Percentiles rank a stretch among this genome's conserved stretches.
Evolutionary conservation across 2,113 vertebrate genomes (phyloP).

Genomic region (Fulmarus glacialis): DNA sequence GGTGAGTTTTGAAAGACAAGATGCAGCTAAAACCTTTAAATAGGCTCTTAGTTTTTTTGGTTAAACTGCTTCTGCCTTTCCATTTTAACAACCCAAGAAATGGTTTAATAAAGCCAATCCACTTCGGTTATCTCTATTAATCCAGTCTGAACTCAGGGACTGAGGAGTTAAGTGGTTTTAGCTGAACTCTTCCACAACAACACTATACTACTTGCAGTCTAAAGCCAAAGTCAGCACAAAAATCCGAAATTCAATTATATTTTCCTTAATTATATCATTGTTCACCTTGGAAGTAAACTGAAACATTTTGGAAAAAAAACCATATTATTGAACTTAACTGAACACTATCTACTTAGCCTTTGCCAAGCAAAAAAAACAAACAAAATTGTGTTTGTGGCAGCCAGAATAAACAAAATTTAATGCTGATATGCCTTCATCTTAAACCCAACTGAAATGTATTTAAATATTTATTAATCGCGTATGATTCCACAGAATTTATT

Average conservation of each 20-base stretch:
- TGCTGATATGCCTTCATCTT: not conserved
- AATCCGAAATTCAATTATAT: not conserved
- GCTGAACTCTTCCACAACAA: not conserved
- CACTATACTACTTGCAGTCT: not conserved
- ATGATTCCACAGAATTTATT: not conserved
- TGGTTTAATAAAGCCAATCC: not conserved
- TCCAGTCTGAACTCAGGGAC: not conserved
- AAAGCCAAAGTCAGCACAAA: not conserved
- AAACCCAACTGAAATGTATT: not conserved
- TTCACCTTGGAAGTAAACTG: not conserved
- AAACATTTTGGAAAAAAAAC: not conserved
- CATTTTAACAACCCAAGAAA: not conserved
- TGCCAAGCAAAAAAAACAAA: not conserved
- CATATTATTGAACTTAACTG: not conserved
- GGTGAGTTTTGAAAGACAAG: not conserved
- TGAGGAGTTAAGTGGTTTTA: not conserved
- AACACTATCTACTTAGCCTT: not conserved
- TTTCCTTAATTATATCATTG: not conserved
- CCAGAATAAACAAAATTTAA: not conserved
- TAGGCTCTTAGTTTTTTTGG: fast-evolving
- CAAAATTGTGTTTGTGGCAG: not conserved
- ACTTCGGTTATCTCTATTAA: not conserved
- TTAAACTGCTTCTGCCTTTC: not conserved
- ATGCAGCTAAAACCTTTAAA: not conserved
- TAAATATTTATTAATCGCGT: not conserved